These are phyloP conservation scores for Rotaria magnacalcarata DNA, from an alignment of 2,888 invertebrate species.

Conservation along the genomic window DNA sequence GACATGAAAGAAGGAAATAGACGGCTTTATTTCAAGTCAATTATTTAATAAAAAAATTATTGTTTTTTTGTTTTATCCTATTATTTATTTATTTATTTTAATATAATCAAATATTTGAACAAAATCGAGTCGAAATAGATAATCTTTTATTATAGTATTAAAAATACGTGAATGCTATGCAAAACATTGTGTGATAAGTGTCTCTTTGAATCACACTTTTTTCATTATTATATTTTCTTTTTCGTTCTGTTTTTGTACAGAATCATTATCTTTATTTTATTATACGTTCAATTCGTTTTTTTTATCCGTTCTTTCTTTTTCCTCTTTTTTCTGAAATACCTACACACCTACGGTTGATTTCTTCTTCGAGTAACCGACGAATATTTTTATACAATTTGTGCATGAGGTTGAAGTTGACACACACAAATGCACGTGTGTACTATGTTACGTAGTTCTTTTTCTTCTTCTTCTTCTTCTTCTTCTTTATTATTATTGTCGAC, in stretches of 20 bases:
- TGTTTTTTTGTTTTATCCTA: no score
- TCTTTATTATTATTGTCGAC: neutral
- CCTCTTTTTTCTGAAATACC: neutral
- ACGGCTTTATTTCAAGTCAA: neutral
- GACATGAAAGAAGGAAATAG: neutral
- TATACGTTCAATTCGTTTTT: neutral
- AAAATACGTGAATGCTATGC: neutral
- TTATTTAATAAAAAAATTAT: no score
- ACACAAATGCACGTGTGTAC: conserved; percentile 1
- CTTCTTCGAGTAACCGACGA: conserved; percentile 18
- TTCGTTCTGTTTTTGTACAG: neutral
- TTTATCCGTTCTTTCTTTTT: neutral
- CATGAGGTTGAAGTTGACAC: conserved; percentile 6
- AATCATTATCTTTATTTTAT: neutral
- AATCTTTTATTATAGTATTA: neutral
- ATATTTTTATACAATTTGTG: neutral
- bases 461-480: conserved; percentile 8
- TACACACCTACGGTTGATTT: neutral
- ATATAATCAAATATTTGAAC: neutral
- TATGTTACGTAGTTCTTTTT: conserved; percentile 19
- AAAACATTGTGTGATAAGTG: neutral
- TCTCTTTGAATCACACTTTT: neutral
- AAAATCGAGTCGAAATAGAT: neutral
- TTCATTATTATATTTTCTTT: neutral
- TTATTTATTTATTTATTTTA: neutral